Percentiles rank a stretch among this genome's conserved stretches.
phyloP scores from a whole-genome alignment of 2,113 vertebrate species.

The Dascyllus trimaculatus region DNA sequence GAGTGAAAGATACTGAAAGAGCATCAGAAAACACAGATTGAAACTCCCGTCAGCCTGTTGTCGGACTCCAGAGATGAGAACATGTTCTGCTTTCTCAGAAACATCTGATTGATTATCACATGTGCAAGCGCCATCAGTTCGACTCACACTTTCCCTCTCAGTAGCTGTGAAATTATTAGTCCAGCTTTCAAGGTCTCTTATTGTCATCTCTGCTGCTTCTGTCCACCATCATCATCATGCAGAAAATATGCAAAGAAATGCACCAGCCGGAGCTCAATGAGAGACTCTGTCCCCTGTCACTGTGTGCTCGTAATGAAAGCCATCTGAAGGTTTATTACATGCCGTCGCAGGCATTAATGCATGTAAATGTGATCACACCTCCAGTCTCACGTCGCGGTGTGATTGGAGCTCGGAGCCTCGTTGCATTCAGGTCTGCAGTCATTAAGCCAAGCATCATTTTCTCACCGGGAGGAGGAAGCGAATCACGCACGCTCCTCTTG shows the following conservation, averaged over 20 bases:
- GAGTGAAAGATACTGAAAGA: no score
- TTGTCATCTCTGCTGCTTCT: not conserved
- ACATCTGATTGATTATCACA: no score
- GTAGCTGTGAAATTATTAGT: not conserved
- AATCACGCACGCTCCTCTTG: not conserved
- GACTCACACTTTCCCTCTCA: no score
- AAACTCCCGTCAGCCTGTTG: no score
- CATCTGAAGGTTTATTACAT: slow-evolving; percentile 5
- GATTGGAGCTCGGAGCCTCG: not conserved
- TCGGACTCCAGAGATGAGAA: no score
- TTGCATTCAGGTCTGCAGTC: not conserved
- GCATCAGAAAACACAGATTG: no score
- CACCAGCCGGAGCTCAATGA: slow-evolving; percentile 1
- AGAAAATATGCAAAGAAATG: not conserved
- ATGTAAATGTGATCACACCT: slow-evolving; percentile 30
- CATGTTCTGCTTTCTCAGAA: no score
- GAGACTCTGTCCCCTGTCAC: not conserved
- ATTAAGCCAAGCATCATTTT: not conserved
- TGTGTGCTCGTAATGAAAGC: not conserved
- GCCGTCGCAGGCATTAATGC: slow-evolving; percentile 8
- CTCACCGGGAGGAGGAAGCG: no score
- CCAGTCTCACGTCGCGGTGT: not conserved
- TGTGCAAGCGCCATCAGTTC: no score
- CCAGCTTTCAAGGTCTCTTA: not conserved
- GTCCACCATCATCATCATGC: not conserved